Evolutionary conservation across 2,888 invertebrate species (phyloP).

Genomic region (Diaphora mendica): DNA sequence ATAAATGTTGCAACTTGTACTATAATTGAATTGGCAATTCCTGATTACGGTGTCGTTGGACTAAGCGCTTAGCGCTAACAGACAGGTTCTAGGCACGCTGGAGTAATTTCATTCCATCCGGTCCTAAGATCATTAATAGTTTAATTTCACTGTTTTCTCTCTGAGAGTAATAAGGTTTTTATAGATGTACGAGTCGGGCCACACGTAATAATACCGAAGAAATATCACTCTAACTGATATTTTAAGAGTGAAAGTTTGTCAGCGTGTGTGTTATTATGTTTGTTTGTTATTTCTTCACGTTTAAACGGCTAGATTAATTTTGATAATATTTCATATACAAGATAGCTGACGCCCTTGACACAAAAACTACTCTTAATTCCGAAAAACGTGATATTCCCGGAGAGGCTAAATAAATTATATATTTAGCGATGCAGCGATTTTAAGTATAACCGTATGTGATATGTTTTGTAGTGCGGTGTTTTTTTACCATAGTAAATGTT

Average conservation of each 20-base stretch:
- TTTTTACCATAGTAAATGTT: not conserved
- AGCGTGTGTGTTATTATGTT: too few species aligned
- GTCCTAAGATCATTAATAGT: slow-evolving; percentile 20
- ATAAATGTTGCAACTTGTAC: not conserved
- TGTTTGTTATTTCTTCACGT: too few species aligned
- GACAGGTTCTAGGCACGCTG: slow-evolving; percentile 33
- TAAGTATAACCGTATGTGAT: not conserved
- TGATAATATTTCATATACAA: too few species aligned
- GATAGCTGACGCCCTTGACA: too few species aligned
- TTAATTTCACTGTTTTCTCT: slow-evolving; percentile 22
- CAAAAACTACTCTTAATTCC: too few species aligned
- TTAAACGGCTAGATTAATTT: too few species aligned
- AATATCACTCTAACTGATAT: not conserved
- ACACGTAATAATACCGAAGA: not conserved
- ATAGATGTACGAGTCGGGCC: not conserved
- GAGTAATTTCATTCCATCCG: slow-evolving; percentile 23
- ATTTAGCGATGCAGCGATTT: too few species aligned
- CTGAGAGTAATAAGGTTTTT: slow-evolving; percentile 9
- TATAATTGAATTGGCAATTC: slow-evolving; percentile 15
- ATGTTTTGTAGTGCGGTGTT: not conserved
- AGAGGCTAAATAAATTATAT: too few species aligned
- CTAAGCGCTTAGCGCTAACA: not conserved
- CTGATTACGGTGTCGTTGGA: slow-evolving; percentile 14
- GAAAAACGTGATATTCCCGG: too few species aligned
- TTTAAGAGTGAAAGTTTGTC: too few species aligned